These are phyloP conservation scores for Actenoides hombroni DNA, from an alignment of 2,113 vertebrate species.

Conservation along the genomic window DNA sequence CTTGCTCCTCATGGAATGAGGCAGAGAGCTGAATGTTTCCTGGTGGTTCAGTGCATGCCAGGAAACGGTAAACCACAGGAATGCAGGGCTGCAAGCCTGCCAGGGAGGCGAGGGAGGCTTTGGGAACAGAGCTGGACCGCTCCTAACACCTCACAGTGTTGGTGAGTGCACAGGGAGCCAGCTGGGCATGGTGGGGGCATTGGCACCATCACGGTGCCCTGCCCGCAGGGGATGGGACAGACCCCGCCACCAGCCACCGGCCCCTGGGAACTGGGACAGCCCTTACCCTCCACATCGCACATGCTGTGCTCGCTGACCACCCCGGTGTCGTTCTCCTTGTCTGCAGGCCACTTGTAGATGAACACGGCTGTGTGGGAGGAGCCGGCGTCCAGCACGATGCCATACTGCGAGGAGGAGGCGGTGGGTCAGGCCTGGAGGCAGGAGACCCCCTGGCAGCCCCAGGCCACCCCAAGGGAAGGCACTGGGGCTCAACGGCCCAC, in stretches of 20 bases:
- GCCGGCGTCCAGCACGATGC: conserved; percentile 87
- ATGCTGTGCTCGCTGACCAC: conserved; percentile 81
- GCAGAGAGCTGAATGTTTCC: neutral
- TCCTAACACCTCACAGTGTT: neutral
- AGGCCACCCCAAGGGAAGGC: neutral
- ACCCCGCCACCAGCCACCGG: neutral
- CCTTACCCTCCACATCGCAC: conserved; percentile 78
- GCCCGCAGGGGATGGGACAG: neutral
- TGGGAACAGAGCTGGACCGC: neutral
- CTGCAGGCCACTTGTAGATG: conserved; percentile 83
- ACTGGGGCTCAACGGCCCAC: neutral
- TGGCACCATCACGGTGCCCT: neutral
- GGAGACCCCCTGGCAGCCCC: neutral
- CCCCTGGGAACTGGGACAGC: rapidly evolving
- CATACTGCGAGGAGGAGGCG: conserved; percentile 72
- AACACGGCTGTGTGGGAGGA: conserved; percentile 87
- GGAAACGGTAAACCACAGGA: neutral
- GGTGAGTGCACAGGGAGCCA: neutral
- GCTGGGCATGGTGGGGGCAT: neutral
- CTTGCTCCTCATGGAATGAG: neutral
- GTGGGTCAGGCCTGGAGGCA: neutral
- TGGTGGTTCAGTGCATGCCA: neutral
- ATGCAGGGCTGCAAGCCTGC: neutral
- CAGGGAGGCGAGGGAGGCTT: neutral
- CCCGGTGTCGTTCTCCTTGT: conserved; percentile 85